phyloP scores from a whole-genome alignment of 2,113 vertebrate species.

The Chitala chitala region DNA sequence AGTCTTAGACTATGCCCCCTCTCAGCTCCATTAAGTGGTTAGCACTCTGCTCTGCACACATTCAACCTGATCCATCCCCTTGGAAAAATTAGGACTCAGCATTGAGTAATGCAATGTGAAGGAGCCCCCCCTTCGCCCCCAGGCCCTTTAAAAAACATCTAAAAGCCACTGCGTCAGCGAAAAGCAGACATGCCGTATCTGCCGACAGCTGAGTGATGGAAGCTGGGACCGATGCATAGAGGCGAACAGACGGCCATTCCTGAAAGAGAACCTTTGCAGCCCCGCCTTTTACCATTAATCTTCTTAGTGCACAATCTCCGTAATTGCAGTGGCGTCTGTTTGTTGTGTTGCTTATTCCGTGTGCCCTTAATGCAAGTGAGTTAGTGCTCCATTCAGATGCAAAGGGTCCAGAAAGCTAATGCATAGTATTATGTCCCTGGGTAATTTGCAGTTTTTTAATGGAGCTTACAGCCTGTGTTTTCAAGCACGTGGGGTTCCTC shows the following conservation, averaged over 20 bases:
- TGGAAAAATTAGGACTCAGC: background rate
- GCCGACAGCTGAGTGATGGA: background rate
- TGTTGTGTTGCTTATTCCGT: no score
- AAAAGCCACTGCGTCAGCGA: conserved; percentile 9
- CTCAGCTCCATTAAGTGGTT: no score
- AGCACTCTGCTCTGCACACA: no score
- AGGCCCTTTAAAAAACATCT: background rate
- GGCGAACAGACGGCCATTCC: background rate
- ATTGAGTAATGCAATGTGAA: background rate
- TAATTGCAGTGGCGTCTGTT: background rate
- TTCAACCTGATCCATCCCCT: background rate
- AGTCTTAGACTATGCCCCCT: no score
- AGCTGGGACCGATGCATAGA: background rate
- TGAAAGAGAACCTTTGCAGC: background rate
- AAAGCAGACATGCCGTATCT: background rate
- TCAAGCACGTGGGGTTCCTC: no score
- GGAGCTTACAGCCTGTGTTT: no score
- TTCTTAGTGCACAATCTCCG: no score
- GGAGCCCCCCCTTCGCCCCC: background rate
- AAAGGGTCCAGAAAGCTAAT: no score
- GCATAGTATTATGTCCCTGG: no score
- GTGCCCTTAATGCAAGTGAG: no score
- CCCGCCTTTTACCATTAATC: background rate
- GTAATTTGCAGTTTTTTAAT: no score
- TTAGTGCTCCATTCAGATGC: no score